Evolutionary conservation across 2,888 invertebrate genomes (phyloP), one percentile per base, ranked within the genome.

Genomic region (Torymus tubicola): DNA sequence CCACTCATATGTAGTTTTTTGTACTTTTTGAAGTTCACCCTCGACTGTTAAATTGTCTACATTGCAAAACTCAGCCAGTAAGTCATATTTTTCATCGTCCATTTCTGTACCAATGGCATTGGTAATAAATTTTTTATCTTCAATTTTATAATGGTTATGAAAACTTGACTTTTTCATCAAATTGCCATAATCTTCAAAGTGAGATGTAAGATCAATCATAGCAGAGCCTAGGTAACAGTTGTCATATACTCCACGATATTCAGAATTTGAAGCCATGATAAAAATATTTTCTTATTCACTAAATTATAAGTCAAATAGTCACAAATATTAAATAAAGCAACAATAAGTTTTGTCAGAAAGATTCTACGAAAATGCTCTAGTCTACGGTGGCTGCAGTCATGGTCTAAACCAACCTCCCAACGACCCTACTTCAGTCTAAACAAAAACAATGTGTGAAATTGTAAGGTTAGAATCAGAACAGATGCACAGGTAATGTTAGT

Each of bases 61-160:
- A 5, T 88, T 92, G 90, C 93, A 93, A 85, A 91, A 92, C 10
- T 88, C 87, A 1, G 88, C 85, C 3, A 93, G 84, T 77, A 92
- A 89, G 0, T 88, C 84, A 85, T 91, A 92, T 80, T 92, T 91
- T 18, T 90, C 87, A 76, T 92, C 89, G 71, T 86, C 90, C 8
- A 92, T 84, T 10, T 85, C 72, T 10, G 77, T 79, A n/a, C 83
- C 85, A 87, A 90, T 88, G 24, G 21, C 57, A 10, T 74, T 73
- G 12, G 60, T 12, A 50, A 83, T 52, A 52, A 12, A 57, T 68
- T 14, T 50, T 52, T 76, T 69, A 0, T 31, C 13, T n/a, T 65
- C 52, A 12, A 11, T n/a, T 52, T 64, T 57, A n/a, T 77, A 58
- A 13, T 76, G 53, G 0, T 72, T 76, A 2, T 55, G 21, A 63